phyloP scores from a whole-genome alignment of 2,888 invertebrate genomes.

The Papilio protenor region DNA sequence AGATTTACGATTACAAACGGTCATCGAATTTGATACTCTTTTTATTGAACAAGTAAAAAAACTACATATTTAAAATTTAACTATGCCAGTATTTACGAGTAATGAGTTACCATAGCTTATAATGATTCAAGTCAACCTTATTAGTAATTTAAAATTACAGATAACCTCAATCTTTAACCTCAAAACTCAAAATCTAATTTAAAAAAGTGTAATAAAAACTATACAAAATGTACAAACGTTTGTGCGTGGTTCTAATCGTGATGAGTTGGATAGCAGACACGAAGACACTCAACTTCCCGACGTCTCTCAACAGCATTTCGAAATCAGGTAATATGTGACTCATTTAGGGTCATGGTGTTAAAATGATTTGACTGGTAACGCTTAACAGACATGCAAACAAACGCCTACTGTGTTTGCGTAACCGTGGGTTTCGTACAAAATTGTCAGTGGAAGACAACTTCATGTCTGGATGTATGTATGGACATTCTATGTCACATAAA shows the following conservation, averaged over 20 bases:
- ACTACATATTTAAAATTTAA: too few relatives aligned
- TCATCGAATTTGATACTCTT: not conserved
- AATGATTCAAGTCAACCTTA: conserved; percentile 1
- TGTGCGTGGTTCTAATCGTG: conserved; percentile 64
- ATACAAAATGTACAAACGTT: conserved; percentile 67
- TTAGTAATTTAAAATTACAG: conserved; percentile 1
- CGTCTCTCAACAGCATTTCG: conserved; percentile 60
- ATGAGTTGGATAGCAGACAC: conserved; percentile 70
- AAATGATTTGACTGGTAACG: not conserved
- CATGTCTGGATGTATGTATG: too few relatives aligned
- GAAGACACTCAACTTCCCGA: conserved; percentile 68
- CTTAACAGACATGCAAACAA: not conserved
- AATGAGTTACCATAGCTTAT: not conserved
- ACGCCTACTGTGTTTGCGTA: too few relatives aligned
- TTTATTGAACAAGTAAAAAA: not conserved
- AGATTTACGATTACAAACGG: not conserved
- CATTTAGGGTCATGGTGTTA: conserved; percentile 8
- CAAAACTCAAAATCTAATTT: not conserved
- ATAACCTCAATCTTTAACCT: not conserved
- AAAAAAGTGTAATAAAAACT: conserved; percentile 44
- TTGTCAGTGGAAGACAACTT: too few relatives aligned
- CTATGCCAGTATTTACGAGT: too few relatives aligned
- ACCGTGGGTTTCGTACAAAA: too few relatives aligned
- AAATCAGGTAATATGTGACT: conserved; percentile 66
- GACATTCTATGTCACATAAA: too few relatives aligned